Conservation (phyloP, 2,797 vertebrate genomes). For the Rhabdomys pumilio region DNA sequence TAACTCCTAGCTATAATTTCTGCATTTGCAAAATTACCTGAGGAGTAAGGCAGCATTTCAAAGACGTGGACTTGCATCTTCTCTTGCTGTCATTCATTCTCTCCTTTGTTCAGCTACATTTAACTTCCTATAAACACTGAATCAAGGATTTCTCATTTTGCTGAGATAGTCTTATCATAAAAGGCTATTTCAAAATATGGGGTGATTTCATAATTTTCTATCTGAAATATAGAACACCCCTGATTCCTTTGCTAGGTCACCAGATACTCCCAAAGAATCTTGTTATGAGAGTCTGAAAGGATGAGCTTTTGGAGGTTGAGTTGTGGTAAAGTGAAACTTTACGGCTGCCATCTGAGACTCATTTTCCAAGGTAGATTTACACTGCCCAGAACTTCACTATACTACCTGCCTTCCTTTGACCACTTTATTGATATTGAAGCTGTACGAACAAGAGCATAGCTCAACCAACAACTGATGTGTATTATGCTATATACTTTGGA, state of each 20-base stretch:
- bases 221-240: background rate
- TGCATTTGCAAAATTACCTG: background rate
- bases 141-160: background rate
- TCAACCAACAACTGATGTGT: constrained; percentile 37
- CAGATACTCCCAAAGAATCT: background rate
- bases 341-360: background rate
- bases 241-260: background rate
- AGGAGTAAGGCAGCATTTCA: background rate
- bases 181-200: background rate
- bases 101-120: background rate
- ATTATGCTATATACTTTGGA: background rate
- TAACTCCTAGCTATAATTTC: background rate
- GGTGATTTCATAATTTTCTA: background rate
- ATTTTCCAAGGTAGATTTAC: background rate
- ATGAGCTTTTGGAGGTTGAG: background rate
- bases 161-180: background rate
- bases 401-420: background rate
- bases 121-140: background rate
- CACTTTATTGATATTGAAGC: constrained; percentile 28
- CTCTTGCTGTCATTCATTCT: background rate
- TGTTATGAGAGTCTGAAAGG: background rate
- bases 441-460: background rate
- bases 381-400: background rate
- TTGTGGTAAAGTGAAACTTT: background rate
- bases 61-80: background rate